phyloP scores from a whole-genome alignment of 2,113 vertebrate species.

The Smithornis capensis region DNA sequence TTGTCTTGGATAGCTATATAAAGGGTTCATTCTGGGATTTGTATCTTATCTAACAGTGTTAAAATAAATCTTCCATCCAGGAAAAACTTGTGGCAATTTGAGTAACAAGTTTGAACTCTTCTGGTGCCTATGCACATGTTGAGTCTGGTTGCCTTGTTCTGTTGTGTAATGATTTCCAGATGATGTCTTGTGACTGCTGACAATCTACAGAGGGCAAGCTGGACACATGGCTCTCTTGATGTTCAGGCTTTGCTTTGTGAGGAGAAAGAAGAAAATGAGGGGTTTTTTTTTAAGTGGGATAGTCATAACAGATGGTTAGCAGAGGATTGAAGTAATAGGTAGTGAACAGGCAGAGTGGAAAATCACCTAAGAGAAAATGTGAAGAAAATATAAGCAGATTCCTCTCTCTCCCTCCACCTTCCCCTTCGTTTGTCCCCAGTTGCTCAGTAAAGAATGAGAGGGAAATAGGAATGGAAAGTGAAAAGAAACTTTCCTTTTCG shows the following conservation, averaged over 20 bases:
- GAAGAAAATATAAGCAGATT: background rate
- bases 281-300: background rate
- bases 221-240: conserved; percentile 16
- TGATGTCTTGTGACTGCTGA: conserved; percentile 32
- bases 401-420: background rate
- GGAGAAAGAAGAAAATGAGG: background rate
- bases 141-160: background rate
- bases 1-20: background rate
- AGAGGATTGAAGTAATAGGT: background rate
- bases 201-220: background rate
- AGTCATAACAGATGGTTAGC: background rate
- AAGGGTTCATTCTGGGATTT: background rate
- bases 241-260: background rate
- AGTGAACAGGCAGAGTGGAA: background rate
- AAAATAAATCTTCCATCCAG: conserved; percentile 44
- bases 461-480: background rate
- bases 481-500: background rate
- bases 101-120: conserved; percentile 12
- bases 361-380: background rate
- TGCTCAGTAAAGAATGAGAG: background rate
- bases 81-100: background rate
- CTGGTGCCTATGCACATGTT: background rate
- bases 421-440: background rate
- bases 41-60: conserved; percentile 26
- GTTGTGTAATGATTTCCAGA: conserved; percentile 29